Evolutionary conservation across 2,113 vertebrate genomes (phyloP).

Genomic region (Centropus unirufus): DNA sequence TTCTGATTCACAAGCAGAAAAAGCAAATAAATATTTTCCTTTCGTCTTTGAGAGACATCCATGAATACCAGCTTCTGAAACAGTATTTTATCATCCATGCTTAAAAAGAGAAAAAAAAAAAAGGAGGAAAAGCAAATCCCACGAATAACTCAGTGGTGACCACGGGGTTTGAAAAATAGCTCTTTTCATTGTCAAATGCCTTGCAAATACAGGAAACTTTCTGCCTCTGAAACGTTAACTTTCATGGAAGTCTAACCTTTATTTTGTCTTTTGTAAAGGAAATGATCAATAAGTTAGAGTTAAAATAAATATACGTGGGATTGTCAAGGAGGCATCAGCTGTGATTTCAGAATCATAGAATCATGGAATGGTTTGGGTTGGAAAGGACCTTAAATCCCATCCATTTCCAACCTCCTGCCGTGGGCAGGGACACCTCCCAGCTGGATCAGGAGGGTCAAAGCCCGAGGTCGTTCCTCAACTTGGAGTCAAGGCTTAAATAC

Average conservation of each 20-base stretch:
- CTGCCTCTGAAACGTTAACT: background rate
- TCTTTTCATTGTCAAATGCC: background rate
- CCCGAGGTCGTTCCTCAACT: background rate
- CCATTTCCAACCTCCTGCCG: no score
- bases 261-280: constrained; percentile 1
- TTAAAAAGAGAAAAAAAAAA: background rate
- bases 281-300: background rate
- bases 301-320: background rate
- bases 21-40: constrained; percentile 87
- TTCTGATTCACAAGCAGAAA: constrained; percentile 84
- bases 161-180: constrained; percentile 36
- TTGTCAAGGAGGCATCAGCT: background rate
- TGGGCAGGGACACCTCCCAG: no score
- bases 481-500: background rate
- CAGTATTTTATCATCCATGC: constrained; percentile 62
- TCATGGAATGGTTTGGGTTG: no score
- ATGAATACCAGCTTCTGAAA: constrained; percentile 76
- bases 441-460: no score
- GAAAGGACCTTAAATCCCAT: no score
- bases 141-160: background rate
- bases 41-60: constrained; percentile 76
- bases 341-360: background rate
- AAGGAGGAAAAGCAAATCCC: background rate
- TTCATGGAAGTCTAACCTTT: background rate
- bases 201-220: background rate